Conservation (phyloP, 30 jellyfish, hydroid and myxozoan genomes). For the Haliclystus octoradiatus region DNA sequence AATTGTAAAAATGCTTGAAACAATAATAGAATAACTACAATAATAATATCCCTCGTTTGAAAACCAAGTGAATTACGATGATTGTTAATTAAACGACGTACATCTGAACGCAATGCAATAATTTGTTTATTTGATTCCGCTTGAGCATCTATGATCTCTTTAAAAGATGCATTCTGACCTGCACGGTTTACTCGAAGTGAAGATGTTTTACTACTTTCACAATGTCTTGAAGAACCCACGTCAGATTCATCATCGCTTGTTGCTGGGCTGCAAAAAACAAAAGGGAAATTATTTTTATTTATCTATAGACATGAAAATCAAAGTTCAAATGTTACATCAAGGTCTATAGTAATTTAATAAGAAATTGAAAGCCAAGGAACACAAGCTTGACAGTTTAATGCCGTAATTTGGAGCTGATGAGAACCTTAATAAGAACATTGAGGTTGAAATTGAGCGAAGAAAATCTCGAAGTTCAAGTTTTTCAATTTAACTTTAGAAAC, state of each 20-base stretch:
- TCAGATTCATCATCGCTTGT: constrained; percentile 49
- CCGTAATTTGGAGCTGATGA: too few relatives aligned
- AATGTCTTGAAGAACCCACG: constrained; percentile 41
- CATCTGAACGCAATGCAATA: constrained; percentile 50
- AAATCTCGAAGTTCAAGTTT: too few relatives aligned
- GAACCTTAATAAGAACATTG: too few relatives aligned
- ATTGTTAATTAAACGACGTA: constrained; percentile 18
- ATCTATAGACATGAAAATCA: not conserved
- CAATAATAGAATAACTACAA: not conserved
- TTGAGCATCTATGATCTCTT: constrained; percentile 40
- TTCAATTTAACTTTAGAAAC: too few relatives aligned
- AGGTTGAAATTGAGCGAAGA: too few relatives aligned
- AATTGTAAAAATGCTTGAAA: not conserved
- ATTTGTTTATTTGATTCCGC: constrained; percentile 40
- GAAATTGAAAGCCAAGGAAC: too few relatives aligned
- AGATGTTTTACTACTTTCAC: constrained; percentile 5
- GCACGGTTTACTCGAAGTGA: constrained; percentile 9
- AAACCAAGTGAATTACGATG: not conserved
- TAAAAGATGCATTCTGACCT: constrained; percentile 25
- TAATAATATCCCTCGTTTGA: not conserved
- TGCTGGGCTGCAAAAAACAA: constrained; percentile 26
- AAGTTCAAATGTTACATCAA: not conserved
- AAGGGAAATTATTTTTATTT: not conserved
- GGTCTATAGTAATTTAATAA: too few relatives aligned
- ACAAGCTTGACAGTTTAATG: too few relatives aligned